phyloP scores from a whole-genome alignment of 2,888 invertebrate species.

The Imbricaverruca yamaguchii region DNA sequence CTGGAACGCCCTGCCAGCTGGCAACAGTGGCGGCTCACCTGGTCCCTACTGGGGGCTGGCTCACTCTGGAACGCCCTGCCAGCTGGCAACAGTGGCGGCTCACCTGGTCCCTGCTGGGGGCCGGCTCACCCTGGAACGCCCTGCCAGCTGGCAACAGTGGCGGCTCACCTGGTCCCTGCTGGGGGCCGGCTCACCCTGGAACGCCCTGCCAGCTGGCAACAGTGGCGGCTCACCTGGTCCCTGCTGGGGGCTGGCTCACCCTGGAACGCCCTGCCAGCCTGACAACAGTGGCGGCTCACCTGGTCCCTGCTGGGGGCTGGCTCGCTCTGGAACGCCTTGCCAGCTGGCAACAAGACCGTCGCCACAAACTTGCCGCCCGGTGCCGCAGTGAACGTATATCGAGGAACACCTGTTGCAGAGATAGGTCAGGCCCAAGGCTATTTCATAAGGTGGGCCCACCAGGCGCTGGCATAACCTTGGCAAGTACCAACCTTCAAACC shows the following conservation, averaged over 20 bases:
- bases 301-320: slow-evolving; percentile 1
- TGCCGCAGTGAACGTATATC: neutral
- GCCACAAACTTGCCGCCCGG: neutral
- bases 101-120: slow-evolving; percentile 13
- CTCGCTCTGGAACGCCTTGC: neutral
- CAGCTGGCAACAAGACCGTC: neutral
- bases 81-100: neutral
- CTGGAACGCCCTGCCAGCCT: neutral
- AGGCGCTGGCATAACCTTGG: no score
- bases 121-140: neutral
- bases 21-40: neutral
- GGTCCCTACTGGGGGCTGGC: neutral
- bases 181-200: neutral
- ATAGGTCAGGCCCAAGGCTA: neutral
- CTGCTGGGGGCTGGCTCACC: neutral
- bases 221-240: neutral
- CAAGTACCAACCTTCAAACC: no score
- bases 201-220: neutral
- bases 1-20: neutral
- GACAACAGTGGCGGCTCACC: neutral
- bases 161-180: neutral
- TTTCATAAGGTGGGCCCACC: no score
- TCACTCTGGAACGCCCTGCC: neutral
- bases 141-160: neutral
- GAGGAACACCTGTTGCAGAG: neutral